Evolutionary conservation across 2,888 invertebrate species (phyloP), one percentile per base, ranked within the genome.

Genomic region (Chymomyza amoena): DNA sequence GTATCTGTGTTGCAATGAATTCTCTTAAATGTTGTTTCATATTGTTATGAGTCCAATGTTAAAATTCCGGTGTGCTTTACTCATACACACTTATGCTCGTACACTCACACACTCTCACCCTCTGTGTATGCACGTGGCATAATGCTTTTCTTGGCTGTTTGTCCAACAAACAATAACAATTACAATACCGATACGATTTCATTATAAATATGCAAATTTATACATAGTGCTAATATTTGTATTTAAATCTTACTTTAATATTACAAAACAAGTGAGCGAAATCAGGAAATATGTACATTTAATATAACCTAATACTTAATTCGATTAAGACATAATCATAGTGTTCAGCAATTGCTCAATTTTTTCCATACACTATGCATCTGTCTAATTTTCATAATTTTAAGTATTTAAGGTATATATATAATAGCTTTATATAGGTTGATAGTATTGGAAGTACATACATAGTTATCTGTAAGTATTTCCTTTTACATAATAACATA

Each of bases 111-210:
- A 51, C n/a, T 36, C 6, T 45, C 25, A 13, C 10, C 32, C 36
- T 59, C 68, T 66, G 56, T 64, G 28, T 15, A n/a, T 39, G 16
- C 32, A 45, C 20, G 7, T 66, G 32, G 20, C 7, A 5, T 4
- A n/a, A 20, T 61, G 56, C 16, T 13, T n/a, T 32, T 28, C 36
- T 54, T 64, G 39, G 36, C 32, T 61, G 56, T 72, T 59, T 75
- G 16, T 20, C 3, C n/a, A 54, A 54, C 54, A 54, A 54, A 54
- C 16, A 54, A 45, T 45, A 45, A 45, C 13, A 45, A 45, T 1
- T 13, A 45, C 39, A 45, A 45, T 45, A 2, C 13, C 39, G 39
- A 13, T 45, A 45, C 39, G 4, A 10, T 13, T 45, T 13, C 39
- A 45, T 45, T 10, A 45, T 45, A 13, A 45, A 45, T 13, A 10